These are phyloP conservation scores for Popillia japonica DNA, from an alignment of 1,140 invertebrate species.

Conservation along the genomic window DNA sequence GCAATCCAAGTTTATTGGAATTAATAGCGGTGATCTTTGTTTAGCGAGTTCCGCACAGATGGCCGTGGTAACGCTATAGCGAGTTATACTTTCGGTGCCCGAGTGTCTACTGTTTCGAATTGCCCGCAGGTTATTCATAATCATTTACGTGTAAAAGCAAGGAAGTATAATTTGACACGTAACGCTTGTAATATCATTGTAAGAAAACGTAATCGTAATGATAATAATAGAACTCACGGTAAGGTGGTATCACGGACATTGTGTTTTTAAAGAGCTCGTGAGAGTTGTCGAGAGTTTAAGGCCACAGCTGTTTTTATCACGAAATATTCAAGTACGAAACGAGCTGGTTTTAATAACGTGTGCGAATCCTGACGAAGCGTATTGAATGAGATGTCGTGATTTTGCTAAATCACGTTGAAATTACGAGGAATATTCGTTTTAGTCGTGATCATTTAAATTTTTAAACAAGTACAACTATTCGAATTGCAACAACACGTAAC, in stretches of 20 bases:
- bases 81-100: conserved; percentile 12
- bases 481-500: too few species aligned
- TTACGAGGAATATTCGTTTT: not conserved
- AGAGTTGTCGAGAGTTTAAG: conserved; percentile 11
- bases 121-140: conserved; percentile 7
- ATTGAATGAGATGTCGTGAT: not conserved
- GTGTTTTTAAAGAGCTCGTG: not conserved
- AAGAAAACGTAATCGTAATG: conserved; percentile 9
- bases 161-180: conserved; percentile 30
- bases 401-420: not conserved
- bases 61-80: conserved; percentile 7
- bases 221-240: conserved; percentile 17
- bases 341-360: not conserved
- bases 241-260: conserved; percentile 4
- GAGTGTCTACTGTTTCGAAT: conserved; percentile 23
- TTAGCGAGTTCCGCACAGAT: conserved; percentile 23
- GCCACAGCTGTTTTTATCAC: not conserved
- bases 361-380: not conserved
- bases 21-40: conserved; percentile 27
- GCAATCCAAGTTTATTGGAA: conserved; percentile 15
- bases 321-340: not conserved
- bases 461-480: not conserved
- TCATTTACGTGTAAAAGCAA: conserved; percentile 22
- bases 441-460: not conserved
- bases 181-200: conserved; percentile 18